Percentiles rank a stretch among this genome's conserved stretches.
phyloP scores from a whole-genome alignment of 1,140 invertebrate species.

The Harlomillsia oculata region DNA sequence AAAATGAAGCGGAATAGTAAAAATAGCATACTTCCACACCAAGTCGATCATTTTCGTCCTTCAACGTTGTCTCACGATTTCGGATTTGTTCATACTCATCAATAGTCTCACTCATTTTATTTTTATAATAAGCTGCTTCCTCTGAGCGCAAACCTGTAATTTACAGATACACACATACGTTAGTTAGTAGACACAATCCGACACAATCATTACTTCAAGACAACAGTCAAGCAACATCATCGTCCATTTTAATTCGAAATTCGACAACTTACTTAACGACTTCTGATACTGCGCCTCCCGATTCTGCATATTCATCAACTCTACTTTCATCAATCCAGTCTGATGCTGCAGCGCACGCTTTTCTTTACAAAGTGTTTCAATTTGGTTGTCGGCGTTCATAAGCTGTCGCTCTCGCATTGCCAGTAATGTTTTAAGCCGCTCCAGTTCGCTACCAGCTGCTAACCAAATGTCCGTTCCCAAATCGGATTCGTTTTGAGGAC shows the following conservation, averaged over 20 bases:
- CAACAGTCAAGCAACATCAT: no score
- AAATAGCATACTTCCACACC: constrained; percentile 7
- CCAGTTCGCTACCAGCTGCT: constrained; percentile 2
- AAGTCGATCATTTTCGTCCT: constrained; percentile 9
- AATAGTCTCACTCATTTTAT: constrained; percentile 27
- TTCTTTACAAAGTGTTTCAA: constrained; percentile 24
- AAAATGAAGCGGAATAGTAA: background rate
- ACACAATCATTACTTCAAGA: no score
- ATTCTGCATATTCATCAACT: constrained; percentile 30
- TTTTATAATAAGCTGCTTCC: constrained; percentile 24
- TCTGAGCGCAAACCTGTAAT: no score
- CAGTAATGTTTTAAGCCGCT: constrained; percentile 22
- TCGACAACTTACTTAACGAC: no score
- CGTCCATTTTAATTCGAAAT: no score
- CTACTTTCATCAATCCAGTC: constrained; percentile 31
- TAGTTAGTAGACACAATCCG: no score
- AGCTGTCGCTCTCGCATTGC: constrained; percentile 23
- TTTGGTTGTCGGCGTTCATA: constrained; percentile 14
- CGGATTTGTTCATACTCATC: constrained; percentile 22
- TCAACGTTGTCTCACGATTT: constrained; percentile 3
- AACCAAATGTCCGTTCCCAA: constrained; percentile 2
- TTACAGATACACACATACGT: no score
- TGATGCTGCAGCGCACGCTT: constrained; percentile 33
- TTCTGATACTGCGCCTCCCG: no score
- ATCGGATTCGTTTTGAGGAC: constrained; percentile 19